These are phyloP conservation scores for Babylonia areolata DNA, from an alignment of 1,140 invertebrate species.

Conservation along the genomic window DNA sequence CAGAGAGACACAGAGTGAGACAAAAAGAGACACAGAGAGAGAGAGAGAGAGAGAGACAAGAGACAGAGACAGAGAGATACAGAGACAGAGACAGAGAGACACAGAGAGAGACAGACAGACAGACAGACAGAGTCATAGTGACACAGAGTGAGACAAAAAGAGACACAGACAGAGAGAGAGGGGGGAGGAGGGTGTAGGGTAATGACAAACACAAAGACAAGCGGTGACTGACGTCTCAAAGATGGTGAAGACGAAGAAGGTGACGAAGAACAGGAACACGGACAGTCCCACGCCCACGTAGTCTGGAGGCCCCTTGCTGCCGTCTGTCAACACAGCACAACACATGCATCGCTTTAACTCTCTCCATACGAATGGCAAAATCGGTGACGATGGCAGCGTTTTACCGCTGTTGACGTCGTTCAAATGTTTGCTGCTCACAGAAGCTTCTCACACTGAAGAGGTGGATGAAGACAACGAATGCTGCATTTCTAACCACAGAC, in stretches of 20 bases:
- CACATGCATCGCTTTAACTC: neutral
- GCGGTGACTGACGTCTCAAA: conserved; percentile 84
- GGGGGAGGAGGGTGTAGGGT: neutral
- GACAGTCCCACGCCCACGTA: conserved; percentile 86
- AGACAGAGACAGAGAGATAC: conserved; percentile 14
- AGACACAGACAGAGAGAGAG: neutral
- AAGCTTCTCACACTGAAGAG: too few species aligned
- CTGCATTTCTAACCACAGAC: too few species aligned
- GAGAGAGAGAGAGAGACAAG: too few species aligned
- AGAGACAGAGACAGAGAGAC: conserved; percentile 13
- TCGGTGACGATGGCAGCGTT: neutral
- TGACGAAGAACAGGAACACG: conserved; percentile 88
- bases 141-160: conserved; percentile 13
- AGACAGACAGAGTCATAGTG: neutral
- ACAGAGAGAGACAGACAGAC: neutral
- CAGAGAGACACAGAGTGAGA: too few species aligned
- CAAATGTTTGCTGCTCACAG: too few species aligned
- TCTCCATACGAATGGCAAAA: neutral
- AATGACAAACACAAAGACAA: neutral
- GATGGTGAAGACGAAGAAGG: conserved; percentile 92
- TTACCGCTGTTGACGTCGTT: too few species aligned
- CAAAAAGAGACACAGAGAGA: too few species aligned
- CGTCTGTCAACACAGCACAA: neutral
- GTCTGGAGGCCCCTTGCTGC: conserved; percentile 78
- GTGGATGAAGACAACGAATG: too few species aligned